Base-by-base conservation (phyloP, 2,113 vertebrate genomes). In the Lepisosteus oculatus region DNA sequence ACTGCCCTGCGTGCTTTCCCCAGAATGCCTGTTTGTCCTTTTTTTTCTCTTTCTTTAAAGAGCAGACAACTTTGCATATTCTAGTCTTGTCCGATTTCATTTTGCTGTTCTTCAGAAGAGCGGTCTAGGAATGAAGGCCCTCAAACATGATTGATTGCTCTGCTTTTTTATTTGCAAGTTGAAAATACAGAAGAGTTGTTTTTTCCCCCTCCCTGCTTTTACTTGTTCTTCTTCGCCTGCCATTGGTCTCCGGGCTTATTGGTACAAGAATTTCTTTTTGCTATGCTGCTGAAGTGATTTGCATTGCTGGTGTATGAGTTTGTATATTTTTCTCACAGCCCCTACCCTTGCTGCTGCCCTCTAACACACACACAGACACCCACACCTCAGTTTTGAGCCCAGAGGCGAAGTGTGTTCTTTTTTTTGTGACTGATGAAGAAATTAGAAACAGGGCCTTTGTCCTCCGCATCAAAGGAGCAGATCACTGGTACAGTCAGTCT, bases 241-340 rank as follows among this genome's bases (percentile, higher is more conserved):
- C 83, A 44, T 77, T 87, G 83, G 85, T 80, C 87, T 86, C 17
- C 0, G 71, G 80, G 75, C 88, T 93, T 91, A 81, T 89, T 91
- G 90, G 81, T 82, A 87, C 82, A 89, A 83, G 89, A 89, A 90
- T 94, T 90, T 86, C 89, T 90, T 89, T 86, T 84, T 77, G 86
- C 91, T 92, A 91, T 90, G 89, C 88, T 79, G 82, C 81, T 81
- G 90, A 93, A 95, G 92, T 94, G 93, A 95, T 95, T 95, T 94
- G 93, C 92, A 90, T 86, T 84, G 85, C 78, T 83, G 75, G 83
- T 88, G 87, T 90, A 89, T 86, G 92, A 92, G 91, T 92, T 91
- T 95, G 95, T 94, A 84, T 94, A 91, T 93, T 93, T 95, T 95
- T 93, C 92, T 92, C 92, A 93, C 90, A 89, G 87, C 70, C 84